Evolutionary conservation across 2,888 invertebrate species (phyloP).

Genomic region (Melanotus villosus): DNA sequence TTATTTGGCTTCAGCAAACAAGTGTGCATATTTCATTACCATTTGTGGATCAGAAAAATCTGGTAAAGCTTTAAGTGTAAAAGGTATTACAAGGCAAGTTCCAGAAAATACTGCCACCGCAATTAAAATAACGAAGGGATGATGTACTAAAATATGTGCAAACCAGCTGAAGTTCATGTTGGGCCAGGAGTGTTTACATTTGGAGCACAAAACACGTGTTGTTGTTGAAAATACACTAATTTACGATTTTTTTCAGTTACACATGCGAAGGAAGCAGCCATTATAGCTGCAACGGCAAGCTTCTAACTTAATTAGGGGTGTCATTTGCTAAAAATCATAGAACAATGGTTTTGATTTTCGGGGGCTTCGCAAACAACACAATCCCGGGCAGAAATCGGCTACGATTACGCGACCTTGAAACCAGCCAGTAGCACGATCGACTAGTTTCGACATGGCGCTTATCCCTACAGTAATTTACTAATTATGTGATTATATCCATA

Average conservation of each 20-base stretch:
- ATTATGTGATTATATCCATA: background rate
- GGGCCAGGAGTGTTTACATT: constrained; percentile 21
- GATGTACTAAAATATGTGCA: constrained; percentile 77
- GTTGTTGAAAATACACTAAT: constrained; percentile 11
- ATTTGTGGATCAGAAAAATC: constrained; percentile 90
- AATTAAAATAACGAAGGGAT: constrained; percentile 77
- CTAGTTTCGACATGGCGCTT: background rate
- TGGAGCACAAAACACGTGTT: constrained; percentile 22
- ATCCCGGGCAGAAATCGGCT: constrained; percentile 23
- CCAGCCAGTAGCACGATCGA: background rate
- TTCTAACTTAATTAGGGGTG: constrained; percentile 21
- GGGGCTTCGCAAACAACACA: constrained; percentile 24
- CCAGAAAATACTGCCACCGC: constrained; percentile 75
- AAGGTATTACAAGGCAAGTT: constrained; percentile 77
- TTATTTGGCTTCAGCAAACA: constrained; percentile 1
- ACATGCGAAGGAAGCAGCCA: constrained; percentile 12
- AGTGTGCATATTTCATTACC: constrained; percentile 69
- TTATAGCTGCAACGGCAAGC: constrained; percentile 16
- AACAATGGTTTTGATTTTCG: constrained; percentile 25
- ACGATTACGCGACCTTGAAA: constrained; percentile 1
- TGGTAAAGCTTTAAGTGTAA: constrained; percentile 77
- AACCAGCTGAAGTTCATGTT: constrained; percentile 71
- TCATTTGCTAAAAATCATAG: constrained; percentile 25
- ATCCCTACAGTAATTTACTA: background rate
- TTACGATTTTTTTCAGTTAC: background rate